Evolutionary conservation across 2,113 vertebrate species (phyloP).

Genomic region (Oenanthe oenanthe): DNA sequence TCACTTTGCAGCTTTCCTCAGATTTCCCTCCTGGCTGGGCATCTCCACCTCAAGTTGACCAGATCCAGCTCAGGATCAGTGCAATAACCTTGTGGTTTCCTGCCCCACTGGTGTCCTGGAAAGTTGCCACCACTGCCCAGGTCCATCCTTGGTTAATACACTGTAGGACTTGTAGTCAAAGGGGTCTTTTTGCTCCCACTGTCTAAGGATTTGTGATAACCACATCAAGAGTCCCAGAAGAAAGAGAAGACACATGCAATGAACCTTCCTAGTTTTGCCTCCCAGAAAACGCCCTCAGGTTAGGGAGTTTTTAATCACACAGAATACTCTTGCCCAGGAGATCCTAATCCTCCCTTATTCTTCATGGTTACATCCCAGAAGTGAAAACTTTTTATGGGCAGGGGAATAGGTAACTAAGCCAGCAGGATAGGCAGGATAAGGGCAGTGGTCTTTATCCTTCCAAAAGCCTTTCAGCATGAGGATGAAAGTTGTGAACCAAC

Average conservation of each 20-base stretch:
- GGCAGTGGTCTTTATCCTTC: not conserved
- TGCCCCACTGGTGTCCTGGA: not conserved
- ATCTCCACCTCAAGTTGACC: not conserved
- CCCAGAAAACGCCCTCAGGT: not conserved
- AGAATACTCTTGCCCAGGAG: not conserved
- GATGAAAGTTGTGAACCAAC: not conserved
- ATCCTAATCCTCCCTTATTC: not conserved
- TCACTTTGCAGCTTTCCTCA: not conserved
- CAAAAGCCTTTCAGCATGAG: not conserved
- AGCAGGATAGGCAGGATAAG: not conserved
- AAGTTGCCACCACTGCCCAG: not conserved
- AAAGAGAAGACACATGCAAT: accelerated
- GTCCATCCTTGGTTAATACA: not conserved
- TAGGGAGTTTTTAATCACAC: not conserved
- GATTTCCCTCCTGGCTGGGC: not conserved
- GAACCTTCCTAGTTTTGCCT: not conserved
- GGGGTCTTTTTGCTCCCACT: accelerated
- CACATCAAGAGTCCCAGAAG: not conserved
- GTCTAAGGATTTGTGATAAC: not conserved
- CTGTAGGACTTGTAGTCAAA: accelerated
- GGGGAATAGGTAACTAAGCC: not conserved
- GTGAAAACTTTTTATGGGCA: not conserved
- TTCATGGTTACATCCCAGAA: not conserved
- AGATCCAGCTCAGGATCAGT: not conserved
- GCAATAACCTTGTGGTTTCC: not conserved